A percentile compares a stretch with the other conserved stretches of the same genome.
phyloP scores from a whole-genome alignment of 2,888 invertebrate genomes.

The Sinelater perroti region DNA sequence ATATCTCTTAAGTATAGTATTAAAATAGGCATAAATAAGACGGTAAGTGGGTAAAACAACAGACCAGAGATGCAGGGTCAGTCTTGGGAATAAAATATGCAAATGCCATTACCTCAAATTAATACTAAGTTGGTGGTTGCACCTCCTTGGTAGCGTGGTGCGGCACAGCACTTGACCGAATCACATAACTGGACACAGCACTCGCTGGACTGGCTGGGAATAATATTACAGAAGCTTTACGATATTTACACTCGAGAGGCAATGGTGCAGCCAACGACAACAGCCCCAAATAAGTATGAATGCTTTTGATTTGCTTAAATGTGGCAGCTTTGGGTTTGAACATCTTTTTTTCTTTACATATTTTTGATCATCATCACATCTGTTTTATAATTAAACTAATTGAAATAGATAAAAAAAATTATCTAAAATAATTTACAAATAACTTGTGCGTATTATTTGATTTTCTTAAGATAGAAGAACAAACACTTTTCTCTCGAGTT shows the following conservation, averaged over 20 bases:
- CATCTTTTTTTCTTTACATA: no score
- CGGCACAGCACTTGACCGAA: slow-evolving; percentile 34
- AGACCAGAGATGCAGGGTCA: slow-evolving; percentile 20
- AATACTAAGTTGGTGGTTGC: slow-evolving; percentile 26
- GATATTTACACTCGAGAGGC: slow-evolving; percentile 35
- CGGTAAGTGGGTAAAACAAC: slow-evolving; percentile 2
- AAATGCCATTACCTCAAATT: slow-evolving; percentile 17
- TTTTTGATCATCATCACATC: no score
- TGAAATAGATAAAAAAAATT: no score
- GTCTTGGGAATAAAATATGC: slow-evolving; percentile 33
- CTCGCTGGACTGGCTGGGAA: slow-evolving; percentile 29
- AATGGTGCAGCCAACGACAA: slow-evolving; percentile 32
- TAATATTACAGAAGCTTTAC: slow-evolving; percentile 36
- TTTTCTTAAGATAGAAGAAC: no score
- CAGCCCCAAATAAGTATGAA: no score
- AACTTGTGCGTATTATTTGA: no score
- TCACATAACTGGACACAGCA: slow-evolving; percentile 35
- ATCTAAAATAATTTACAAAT: no score
- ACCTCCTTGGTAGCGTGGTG: no score
- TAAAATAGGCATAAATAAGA: slow-evolving; percentile 17
- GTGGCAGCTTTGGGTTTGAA: no score
- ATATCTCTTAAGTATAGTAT: slow-evolving; percentile 26
- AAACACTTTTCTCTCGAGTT: no score
- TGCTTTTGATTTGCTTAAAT: no score
- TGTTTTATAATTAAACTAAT: no score